These are phyloP conservation scores for Charina bottae DNA, from an alignment of 2,113 vertebrate genomes.

Conservation along the genomic window DNA sequence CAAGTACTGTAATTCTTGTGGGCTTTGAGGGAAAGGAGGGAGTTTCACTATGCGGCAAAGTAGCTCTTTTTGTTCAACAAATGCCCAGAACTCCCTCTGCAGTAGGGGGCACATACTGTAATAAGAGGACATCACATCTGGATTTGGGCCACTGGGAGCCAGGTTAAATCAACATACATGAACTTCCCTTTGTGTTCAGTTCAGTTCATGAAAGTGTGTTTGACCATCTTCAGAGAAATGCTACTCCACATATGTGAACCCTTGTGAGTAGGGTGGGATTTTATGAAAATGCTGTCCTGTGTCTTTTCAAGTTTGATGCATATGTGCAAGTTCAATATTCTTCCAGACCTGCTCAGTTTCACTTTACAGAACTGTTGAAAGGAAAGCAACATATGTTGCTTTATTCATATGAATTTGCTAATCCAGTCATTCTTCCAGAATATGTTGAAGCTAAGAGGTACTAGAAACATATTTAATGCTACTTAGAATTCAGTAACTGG, in stretches of 20 bases:
- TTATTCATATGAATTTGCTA: constrained; percentile 9
- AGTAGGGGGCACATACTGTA: neutral
- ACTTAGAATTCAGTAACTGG: neutral
- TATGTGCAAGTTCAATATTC: neutral
- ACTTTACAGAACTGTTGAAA: constrained; percentile 32
- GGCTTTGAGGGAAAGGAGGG: neutral
- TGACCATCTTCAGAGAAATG: constrained; percentile 12
- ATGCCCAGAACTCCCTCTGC: neutral
- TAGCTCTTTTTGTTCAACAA: neutral
- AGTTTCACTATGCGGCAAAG: neutral
- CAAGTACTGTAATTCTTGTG: neutral
- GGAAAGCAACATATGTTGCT: neutral
- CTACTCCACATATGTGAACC: neutral
- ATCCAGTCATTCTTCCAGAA: neutral
- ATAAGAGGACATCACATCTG: constrained; percentile 14
- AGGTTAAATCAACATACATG: constrained; percentile 11
- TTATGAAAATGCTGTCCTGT: neutral
- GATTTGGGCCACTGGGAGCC: neutral
- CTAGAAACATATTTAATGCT: neutral
- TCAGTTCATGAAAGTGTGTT: neutral
- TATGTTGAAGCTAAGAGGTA: neutral
- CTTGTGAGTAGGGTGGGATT: neutral
- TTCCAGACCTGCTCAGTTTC: constrained; percentile 22
- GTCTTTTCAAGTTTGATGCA: neutral
- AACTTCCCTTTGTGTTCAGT: constrained; percentile 6